Evolutionary conservation across 2,797 vertebrate species (phyloP), one percentile per base, ranked within the genome.

Genomic region (Heliangelus exortis): DNA sequence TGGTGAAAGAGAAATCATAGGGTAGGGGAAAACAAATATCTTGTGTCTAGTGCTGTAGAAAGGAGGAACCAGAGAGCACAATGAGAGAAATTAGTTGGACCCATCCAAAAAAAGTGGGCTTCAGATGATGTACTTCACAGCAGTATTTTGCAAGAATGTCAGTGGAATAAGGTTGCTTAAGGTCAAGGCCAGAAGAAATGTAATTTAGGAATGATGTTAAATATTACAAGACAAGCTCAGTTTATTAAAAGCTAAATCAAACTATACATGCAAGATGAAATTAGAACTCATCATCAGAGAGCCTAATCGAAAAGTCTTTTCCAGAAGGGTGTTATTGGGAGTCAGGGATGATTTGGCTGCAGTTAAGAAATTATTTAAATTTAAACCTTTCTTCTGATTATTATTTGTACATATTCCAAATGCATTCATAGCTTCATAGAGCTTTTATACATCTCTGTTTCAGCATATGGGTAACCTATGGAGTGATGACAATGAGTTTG

Each of bases 331-430:
- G 25, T 77, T 83, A 26, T 19, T 79, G 58, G 73, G 21, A 84
- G 31, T 74, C 39, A 54, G 20, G 29, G 15, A 12, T 83, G 34
- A 54, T 79, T 72, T 75, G 89, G 19, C 18, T 57, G 57, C 29
- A 87, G 11, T 61, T 25, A 93, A 76, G 41, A 34, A 76, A 63
- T 71, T 62, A 73, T 71, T 93, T 90, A 65, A 74, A 85, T 91
- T 71, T 61, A 93, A 68, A 12, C 4, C 58, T 92, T 83, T 73
- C 14, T 67, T 87, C 45, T 77, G 75, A 62, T 90, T 87, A 50
- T 85, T 92, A 67, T 89, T 94, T 87, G 61, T 83, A 77, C 21
- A 29, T 80, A 68, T 13, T 83, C 25, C 41, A 88, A 86, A 68
- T 68, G 15, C 58, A 41, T 67, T 72, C 50, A 33, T 71, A 68